Conservation (phyloP, 1,140 invertebrate species). For the Contarinia nasturtii region DNA sequence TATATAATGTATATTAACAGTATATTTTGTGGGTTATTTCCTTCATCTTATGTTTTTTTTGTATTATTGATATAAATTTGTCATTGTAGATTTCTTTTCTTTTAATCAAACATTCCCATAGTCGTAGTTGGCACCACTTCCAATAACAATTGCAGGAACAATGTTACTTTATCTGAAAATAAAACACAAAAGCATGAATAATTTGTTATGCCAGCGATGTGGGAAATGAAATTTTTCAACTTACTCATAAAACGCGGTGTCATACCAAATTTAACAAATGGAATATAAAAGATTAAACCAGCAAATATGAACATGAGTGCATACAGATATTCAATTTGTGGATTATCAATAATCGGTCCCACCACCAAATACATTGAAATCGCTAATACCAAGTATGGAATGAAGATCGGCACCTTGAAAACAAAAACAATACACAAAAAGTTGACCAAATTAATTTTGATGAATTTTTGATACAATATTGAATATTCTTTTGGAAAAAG, state of each 20-base stretch:
- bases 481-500: no score
- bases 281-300: constrained; percentile 79
- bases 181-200: constrained; percentile 2
- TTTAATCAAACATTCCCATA: constrained; percentile 25
- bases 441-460: no score
- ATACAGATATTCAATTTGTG: constrained; percentile 80
- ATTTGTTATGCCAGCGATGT: background rate
- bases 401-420: constrained; percentile 66
- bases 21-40: no score
- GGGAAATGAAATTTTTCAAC: constrained; percentile 11
- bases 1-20: no score
- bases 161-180: constrained; percentile 58
- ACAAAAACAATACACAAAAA: background rate
- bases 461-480: no score
- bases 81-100: background rate
- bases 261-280: constrained; percentile 77
- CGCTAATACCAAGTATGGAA: constrained; percentile 71
- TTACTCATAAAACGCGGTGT: constrained; percentile 68
- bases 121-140: constrained; percentile 78
- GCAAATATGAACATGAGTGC: constrained; percentile 72
- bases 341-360: constrained; percentile 80
- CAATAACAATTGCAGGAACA: constrained; percentile 74
- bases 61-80: no score
- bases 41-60: no score
- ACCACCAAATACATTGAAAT: constrained; percentile 82